Percentiles rank a stretch among this genome's conserved stretches.
phyloP scores from a whole-genome alignment of 2,888 invertebrate genomes.

The Apodemia mormo region DNA sequence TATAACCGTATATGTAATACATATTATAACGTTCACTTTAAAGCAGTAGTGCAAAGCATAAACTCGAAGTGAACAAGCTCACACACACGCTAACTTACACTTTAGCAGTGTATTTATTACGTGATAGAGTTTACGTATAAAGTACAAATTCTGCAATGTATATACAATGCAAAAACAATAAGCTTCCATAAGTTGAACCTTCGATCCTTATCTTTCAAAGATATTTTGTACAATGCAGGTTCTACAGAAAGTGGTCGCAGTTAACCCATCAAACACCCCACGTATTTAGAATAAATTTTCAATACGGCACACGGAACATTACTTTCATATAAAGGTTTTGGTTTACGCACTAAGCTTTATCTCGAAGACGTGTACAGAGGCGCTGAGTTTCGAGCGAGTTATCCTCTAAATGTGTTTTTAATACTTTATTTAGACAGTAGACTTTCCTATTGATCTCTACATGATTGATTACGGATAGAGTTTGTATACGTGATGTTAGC shows the following conservation, averaged over 20 bases:
- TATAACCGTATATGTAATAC: too few relatives aligned
- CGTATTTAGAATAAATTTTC: slow-evolving; percentile 80
- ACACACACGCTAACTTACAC: not conserved
- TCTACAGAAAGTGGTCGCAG: slow-evolving; percentile 1
- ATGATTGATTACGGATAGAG: slow-evolving; percentile 46
- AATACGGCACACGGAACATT: slow-evolving; percentile 71
- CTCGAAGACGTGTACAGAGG: slow-evolving; percentile 39
- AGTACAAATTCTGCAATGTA: slow-evolving; percentile 4
- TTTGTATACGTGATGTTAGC: not conserved
- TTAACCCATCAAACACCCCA: slow-evolving; percentile 57
- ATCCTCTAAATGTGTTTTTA: slow-evolving; percentile 67
- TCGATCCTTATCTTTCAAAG: not conserved
- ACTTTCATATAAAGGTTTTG: slow-evolving; percentile 67
- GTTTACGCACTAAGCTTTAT: slow-evolving; percentile 55
- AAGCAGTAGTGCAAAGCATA: not conserved
- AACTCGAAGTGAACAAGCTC: not conserved
- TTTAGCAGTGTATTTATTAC: not conserved
- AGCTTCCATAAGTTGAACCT: not conserved
- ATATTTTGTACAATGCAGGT: not conserved
- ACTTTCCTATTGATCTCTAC: slow-evolving; percentile 46
- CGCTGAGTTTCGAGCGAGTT: slow-evolving; percentile 47
- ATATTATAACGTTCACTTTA: not conserved
- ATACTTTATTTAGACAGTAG: slow-evolving; percentile 57
- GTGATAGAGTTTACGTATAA: not conserved
- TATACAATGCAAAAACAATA: slow-evolving; percentile 7